A percentile compares a stretch with the other conserved stretches of the same genome.
Conservation (phyloP, 2,888 invertebrate species). For the Cryptophagus acutangulus region DNA sequence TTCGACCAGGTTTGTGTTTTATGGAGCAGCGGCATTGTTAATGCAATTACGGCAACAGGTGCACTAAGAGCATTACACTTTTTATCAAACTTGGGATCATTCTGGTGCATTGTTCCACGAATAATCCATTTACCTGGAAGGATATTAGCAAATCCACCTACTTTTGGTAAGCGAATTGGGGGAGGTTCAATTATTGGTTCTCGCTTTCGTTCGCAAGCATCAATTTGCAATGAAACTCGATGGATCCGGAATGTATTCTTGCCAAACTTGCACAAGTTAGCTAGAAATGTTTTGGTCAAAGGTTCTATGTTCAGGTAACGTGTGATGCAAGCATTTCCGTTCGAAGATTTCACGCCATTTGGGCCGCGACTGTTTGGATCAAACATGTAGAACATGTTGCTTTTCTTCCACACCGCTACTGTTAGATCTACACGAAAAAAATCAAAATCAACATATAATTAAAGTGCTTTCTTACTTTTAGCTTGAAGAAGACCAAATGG, state of each 20-base stretch:
- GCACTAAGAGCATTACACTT: conserved; percentile 53
- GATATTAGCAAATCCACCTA: conserved; percentile 29
- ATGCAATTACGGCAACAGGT: conserved; percentile 53
- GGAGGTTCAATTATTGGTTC: conserved; percentile 27
- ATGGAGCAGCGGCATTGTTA: conserved; percentile 57
- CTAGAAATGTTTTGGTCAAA: conserved; percentile 36
- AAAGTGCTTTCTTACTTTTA: conserved; percentile 36
- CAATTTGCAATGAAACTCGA: conserved; percentile 27
- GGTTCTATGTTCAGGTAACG: conserved; percentile 37
- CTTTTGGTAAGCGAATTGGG: conserved; percentile 20
- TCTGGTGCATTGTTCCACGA: conserved; percentile 50
- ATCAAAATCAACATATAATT: not conserved
- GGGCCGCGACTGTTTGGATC: conserved; percentile 49
- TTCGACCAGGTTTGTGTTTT: conserved; percentile 57
- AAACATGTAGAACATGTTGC: conserved; percentile 47
- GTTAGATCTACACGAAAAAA: conserved; percentile 24
- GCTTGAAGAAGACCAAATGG: conserved; percentile 44
- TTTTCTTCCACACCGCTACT: conserved; percentile 48
- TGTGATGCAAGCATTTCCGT: conserved; percentile 45
- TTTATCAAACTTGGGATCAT: conserved; percentile 51
- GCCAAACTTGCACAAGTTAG: conserved; percentile 38
- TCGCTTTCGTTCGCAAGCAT: conserved; percentile 33
- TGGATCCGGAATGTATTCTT: conserved; percentile 40
- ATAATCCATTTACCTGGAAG: conserved; percentile 46
- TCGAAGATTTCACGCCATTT: conserved; percentile 36